Percentiles rank a stretch among this genome's conserved stretches.
Evolutionary conservation across 2,797 vertebrate genomes (phyloP).

Genomic region (Orestias chungarensis): DNA sequence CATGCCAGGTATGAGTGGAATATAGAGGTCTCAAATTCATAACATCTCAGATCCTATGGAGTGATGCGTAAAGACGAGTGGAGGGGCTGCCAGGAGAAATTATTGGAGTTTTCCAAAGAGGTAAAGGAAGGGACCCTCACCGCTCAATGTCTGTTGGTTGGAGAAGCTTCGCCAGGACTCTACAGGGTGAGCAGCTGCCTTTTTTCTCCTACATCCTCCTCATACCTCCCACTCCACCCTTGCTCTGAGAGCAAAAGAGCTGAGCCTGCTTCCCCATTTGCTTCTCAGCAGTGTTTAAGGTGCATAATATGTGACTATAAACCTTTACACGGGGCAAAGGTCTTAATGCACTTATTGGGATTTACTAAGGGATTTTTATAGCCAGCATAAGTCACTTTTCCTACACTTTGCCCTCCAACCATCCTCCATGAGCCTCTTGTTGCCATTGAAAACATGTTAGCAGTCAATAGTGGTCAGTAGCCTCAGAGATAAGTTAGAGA

Average conservation of each 20-base stretch:
- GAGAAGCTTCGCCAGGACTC: constrained; percentile 74
- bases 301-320: constrained; percentile 53
- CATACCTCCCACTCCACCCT: constrained; percentile 25
- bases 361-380: constrained; percentile 70
- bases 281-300: constrained; percentile 58
- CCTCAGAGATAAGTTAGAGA: constrained; percentile 51
- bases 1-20: constrained; percentile 58
- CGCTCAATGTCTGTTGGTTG: constrained; percentile 64
- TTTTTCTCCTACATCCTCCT: constrained; percentile 50
- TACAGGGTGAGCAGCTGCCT: constrained; percentile 81
- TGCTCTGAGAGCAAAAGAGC: constrained; percentile 49
- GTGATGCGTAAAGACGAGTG: constrained; percentile 52
- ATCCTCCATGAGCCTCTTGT: constrained; percentile 47
- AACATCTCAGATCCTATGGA: constrained; percentile 38
- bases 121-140: constrained; percentile 33
- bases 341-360: constrained; percentile 69
- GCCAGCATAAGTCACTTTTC: constrained; percentile 60
- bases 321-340: constrained; percentile 66
- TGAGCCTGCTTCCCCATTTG: constrained; percentile 51
- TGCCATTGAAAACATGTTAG: constrained; percentile 70
- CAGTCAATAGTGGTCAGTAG: constrained; percentile 56
- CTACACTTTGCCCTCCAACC: constrained; percentile 54
- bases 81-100: constrained; percentile 74
- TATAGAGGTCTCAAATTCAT: constrained; percentile 51
- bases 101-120: constrained; percentile 58